Evolutionary conservation across 2,888 invertebrate species (phyloP).

Genomic region (Argyra leucocephala): DNA sequence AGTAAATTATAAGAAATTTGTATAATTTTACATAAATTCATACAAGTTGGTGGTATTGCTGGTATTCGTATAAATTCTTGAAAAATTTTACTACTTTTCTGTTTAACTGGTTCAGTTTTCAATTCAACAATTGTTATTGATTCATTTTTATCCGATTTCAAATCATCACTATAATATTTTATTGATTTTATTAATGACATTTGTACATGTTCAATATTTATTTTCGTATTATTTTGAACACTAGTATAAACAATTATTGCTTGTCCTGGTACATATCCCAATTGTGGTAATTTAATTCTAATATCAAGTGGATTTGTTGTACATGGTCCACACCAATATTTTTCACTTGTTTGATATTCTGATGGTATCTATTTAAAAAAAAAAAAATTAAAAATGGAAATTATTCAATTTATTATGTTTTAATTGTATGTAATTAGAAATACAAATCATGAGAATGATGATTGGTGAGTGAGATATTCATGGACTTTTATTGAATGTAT

Average conservation of each 20-base stretch:
- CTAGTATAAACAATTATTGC: slow-evolving; percentile 41
- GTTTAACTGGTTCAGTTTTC: slow-evolving; percentile 26
- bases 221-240: slow-evolving; percentile 50
- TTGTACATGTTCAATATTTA: slow-evolving; percentile 44
- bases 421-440: no score
- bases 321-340: slow-evolving; percentile 31
- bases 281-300: slow-evolving; percentile 33
- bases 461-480: no score
- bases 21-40: slow-evolving; percentile 37
- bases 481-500: no score
- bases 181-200: slow-evolving; percentile 44
- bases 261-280: slow-evolving; percentile 41
- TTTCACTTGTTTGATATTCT: slow-evolving; percentile 32
- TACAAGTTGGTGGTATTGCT: slow-evolving; percentile 39
- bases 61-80: slow-evolving; percentile 36
- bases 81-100: slow-evolving; percentile 27
- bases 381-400: not conserved
- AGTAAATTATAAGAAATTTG: slow-evolving; percentile 37
- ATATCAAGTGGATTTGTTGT: slow-evolving; percentile 30
- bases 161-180: slow-evolving; percentile 10
- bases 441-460: no score
- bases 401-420: no score
- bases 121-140: slow-evolving; percentile 29
- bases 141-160: not conserved
- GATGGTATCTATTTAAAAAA: slow-evolving; percentile 28